Base-by-base conservation (phyloP, 2,888 invertebrate genomes). In the Caenorhabditis parvicauda region DNA sequence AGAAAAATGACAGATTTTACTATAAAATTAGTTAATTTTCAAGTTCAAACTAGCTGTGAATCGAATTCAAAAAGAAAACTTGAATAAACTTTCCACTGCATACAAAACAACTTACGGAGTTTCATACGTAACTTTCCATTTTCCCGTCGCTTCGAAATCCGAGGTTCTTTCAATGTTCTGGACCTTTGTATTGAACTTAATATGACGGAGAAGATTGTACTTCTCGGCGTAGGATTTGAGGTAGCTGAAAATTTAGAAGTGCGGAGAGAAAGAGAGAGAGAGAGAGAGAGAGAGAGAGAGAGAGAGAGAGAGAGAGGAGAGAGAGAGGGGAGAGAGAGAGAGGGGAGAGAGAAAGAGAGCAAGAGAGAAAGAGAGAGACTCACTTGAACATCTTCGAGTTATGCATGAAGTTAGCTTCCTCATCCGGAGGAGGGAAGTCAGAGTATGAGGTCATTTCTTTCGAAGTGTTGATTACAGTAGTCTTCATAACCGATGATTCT, bases 401-500 rank as follows among this genome's bases (percentile, higher is more conserved):
- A 42, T 70, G 72, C 72, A 72, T 72, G 48, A 64, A 72, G 45
- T 72, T 72, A 22, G 72, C 64, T 14, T 59, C 38, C 7, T 63
- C 54, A 35, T 75, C 71, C 2, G 82, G 82, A 0, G 83, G 82
- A 1, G 84, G 84, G 61, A 83, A 85, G 67, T 85, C 82, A 35
- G 82, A 81, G 38, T 75, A 82, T 6, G 82, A 77, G 3, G 75
- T 79, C 70, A 82, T 76, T 58, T 82, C 82, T 67, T 83, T 83
- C 49, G 81, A 81, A 2, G 81, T 79, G 66, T 83, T 83, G 67
- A 82, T 82, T 21, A 82, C 76, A 0, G 83, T 82, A 2, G 75
- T 74, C 28, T 80, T 75, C 77, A 81, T 82, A 6, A 82, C 81
- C 0, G 79, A 81, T 0, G 72, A 72, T 48, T 72, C 74, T 74